Base-by-base conservation (phyloP, 2,888 invertebrate genomes). In the Agriopis aurantiaria region DNA sequence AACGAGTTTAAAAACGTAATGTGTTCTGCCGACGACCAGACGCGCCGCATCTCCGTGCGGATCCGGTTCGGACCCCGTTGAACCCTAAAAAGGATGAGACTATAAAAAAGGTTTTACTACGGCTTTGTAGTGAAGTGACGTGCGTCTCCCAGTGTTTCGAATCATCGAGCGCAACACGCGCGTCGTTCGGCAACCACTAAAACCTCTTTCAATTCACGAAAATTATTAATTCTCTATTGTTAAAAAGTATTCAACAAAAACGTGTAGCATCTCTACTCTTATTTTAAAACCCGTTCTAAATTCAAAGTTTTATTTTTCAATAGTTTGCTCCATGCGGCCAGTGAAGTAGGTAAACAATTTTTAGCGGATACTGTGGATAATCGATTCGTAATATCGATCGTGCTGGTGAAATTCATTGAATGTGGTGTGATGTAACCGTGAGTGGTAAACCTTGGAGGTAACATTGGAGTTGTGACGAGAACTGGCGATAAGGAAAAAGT, bases 81-180 rank as follows among this genome's bases (percentile, higher is more conserved):
- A 86, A 85, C 87, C 85, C 86, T 85, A 87, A 85, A 84, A 87
- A 88, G 87, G 90, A 89, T 84, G 85, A 80, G 80, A 78, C 76
- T 76, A 80, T 79, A 83, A 81, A 85, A 83, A 88, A 78, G 79
- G 78, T 77, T 80, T 81, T 78, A 77, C 79, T 74, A 80, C 43
- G 56, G 56, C 56, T 43, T 72, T 75, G 74, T 72, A 75, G 33
- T 68, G 68, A 65, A 66, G 77, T 55, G 78, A 79, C 78, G 79
- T 74, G 77, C 66, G 77, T 61, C 69, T 78, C 80, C 78, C 76
- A 75, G 80, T 74, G 86, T 85, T 84, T 79, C 84, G 84, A 82
- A 71, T 81, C 84, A 88, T 86, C 85, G 86, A 76, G 68, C 77
- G 74, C 72, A 70, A 56, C 69, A 78, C 78, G 80, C 80, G 75